Conservation (phyloP, 2,113 vertebrate genomes). For the Actenoides lindsayi region DNA sequence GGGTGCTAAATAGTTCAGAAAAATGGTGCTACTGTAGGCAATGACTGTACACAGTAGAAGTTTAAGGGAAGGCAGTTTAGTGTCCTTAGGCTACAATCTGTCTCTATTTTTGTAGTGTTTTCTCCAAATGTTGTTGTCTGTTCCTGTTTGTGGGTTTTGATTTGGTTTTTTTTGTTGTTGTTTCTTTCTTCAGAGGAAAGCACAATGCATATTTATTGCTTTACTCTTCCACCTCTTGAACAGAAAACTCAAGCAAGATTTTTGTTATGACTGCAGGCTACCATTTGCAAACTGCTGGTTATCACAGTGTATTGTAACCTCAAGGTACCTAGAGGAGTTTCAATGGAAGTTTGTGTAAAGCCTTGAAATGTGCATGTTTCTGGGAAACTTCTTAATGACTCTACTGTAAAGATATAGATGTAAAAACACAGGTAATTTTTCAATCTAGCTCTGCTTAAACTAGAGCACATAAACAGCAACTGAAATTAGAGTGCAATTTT, state of each 20-base stretch:
- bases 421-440: background rate
- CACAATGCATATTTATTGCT: constrained; percentile 46
- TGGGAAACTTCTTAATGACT: background rate
- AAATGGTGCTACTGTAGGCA: background rate
- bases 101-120: background rate
- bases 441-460: background rate
- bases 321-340: background rate
- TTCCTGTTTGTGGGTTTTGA: background rate
- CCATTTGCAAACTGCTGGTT: constrained; percentile 50
- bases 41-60: background rate
- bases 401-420: background rate
- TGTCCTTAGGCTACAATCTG: background rate
- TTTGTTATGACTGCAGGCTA: constrained; percentile 66
- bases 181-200: background rate
- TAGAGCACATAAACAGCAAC: background rate
- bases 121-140: constrained; percentile 26
- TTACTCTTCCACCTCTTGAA: constrained; percentile 8
- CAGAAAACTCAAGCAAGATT: constrained; percentile 37
- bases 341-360: background rate
- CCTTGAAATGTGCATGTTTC: background rate
- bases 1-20: background rate
- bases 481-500: background rate
- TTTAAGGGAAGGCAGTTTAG: background rate
- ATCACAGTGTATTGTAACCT: constrained; percentile 32
- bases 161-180: background rate